A percentile compares a stretch with the other conserved stretches of the same genome.
Evolutionary conservation across 2,888 invertebrate species (phyloP).

Genomic region (Erebia epiphron): DNA sequence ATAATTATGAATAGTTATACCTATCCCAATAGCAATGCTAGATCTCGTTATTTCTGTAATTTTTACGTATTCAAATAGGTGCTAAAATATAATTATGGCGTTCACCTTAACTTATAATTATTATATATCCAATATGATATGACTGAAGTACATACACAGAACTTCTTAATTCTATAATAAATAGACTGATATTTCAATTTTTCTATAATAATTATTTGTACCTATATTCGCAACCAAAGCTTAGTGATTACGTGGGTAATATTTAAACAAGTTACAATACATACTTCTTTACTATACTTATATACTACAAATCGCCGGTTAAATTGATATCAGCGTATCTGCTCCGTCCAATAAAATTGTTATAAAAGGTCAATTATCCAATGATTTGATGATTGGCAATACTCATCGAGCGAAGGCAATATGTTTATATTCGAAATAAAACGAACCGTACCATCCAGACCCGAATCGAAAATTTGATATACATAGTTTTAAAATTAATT

Average conservation of each 20-base stretch:
- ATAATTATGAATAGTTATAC: slow-evolving; percentile 39
- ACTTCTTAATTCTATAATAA: slow-evolving; percentile 36
- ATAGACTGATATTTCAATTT: slow-evolving; percentile 63
- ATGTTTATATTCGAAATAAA: slow-evolving; percentile 17
- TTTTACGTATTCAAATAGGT: slow-evolving; percentile 49
- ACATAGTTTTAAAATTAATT: slow-evolving; percentile 37
- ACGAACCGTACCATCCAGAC: slow-evolving; percentile 46
- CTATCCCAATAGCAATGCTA: slow-evolving; percentile 67
- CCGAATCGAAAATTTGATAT: slow-evolving; percentile 36
- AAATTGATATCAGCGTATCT: slow-evolving; percentile 60
- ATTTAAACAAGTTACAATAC: slow-evolving; percentile 34
- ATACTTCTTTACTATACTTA: slow-evolving; percentile 22
- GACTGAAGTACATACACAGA: slow-evolving; percentile 24
- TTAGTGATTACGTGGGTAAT: slow-evolving; percentile 58
- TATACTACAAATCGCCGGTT: slow-evolving; percentile 30
- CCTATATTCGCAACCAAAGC: slow-evolving; percentile 75
- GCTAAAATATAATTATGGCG: slow-evolving; percentile 38
- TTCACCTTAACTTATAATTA: slow-evolving; percentile 36
- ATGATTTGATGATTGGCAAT: slow-evolving; percentile 34
- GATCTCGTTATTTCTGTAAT: slow-evolving; percentile 72
- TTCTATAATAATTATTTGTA: slow-evolving; percentile 54
- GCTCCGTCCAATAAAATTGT: slow-evolving; percentile 72
- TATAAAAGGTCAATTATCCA: slow-evolving; percentile 46
- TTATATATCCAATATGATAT: slow-evolving; percentile 30
- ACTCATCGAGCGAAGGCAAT: slow-evolving; percentile 14